These are phyloP conservation scores for Gadus chalcogrammus DNA, from an alignment of 2,113 vertebrate genomes.

Conservation along the genomic window DNA sequence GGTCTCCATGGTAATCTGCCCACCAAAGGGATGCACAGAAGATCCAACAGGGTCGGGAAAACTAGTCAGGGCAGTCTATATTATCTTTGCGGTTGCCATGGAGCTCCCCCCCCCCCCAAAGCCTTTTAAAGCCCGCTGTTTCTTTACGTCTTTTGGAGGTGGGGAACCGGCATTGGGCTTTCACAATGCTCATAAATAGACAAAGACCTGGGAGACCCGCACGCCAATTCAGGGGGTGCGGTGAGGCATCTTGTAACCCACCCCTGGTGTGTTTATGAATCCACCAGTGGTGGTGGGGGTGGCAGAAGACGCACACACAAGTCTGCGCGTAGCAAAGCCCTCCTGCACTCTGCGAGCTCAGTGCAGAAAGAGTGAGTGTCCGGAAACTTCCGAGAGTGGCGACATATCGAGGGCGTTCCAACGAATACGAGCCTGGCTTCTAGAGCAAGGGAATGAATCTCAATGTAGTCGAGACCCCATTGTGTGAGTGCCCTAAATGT, in stretches of 20 bases:
- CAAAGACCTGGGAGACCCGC: constrained; percentile 34
- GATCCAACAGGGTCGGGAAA: constrained; percentile 28
- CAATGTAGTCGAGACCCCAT: too few species aligned
- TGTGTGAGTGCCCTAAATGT: too few species aligned
- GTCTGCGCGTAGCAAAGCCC: too few species aligned
- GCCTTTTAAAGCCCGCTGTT: constrained; percentile 50
- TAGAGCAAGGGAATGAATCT: too few species aligned
- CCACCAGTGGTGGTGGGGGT: background rate
- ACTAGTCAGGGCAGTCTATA: constrained; percentile 27
- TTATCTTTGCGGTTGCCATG: constrained; percentile 52
- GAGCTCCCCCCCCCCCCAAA: constrained; percentile 35
- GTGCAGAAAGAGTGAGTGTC: too few species aligned
- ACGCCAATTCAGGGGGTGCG: constrained; percentile 41
- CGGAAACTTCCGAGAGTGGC: too few species aligned
- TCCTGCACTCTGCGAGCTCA: too few species aligned
- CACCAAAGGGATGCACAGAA: constrained; percentile 13
- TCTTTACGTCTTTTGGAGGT: constrained; percentile 40
- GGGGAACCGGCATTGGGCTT: constrained; percentile 28
- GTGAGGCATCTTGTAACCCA: constrained; percentile 37
- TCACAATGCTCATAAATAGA: constrained; percentile 57
- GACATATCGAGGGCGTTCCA: too few species aligned
- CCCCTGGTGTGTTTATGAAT: constrained; percentile 29
- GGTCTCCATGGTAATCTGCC: constrained; percentile 25
- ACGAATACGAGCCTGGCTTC: too few species aligned
- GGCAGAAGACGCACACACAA: background rate